Conservation (phyloP, 2,113 vertebrate genomes). For the Clarias gariepinus region DNA sequence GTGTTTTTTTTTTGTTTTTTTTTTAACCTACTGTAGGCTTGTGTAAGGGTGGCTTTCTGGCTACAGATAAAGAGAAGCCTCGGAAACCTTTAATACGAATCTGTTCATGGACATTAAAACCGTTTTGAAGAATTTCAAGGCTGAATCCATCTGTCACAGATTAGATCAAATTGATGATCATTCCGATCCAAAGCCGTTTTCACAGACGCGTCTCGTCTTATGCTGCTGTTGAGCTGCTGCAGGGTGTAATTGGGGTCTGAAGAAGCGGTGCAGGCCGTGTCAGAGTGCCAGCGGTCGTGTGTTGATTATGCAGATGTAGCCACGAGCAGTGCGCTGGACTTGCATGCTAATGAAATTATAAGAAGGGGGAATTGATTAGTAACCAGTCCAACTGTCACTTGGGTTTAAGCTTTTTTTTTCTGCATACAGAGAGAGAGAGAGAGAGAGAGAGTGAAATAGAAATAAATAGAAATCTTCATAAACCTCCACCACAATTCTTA, state of each 20-base stretch:
- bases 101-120: not conserved
- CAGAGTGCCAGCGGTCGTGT: slow-evolving; percentile 17
- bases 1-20: not conserved
- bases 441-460: not conserved
- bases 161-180: not conserved
- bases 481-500: not conserved
- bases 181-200: slow-evolving; percentile 1
- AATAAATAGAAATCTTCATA: not conserved
- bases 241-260: slow-evolving; percentile 35
- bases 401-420: slow-evolving; percentile 8
- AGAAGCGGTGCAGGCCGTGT: slow-evolving; percentile 14
- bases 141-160: not conserved
- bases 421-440: not conserved
- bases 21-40: not conserved
- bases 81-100: not conserved
- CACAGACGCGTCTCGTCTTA: not conserved
- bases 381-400: slow-evolving; percentile 8
- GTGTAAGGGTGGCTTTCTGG: not conserved
- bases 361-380: slow-evolving; percentile 41
- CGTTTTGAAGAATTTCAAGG: not conserved
- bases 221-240: slow-evolving; percentile 18
- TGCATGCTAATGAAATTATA: slow-evolving; percentile 44
- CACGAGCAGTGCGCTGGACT: slow-evolving; percentile 18
- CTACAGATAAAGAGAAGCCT: not conserved
- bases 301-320: slow-evolving; percentile 38